Conservation (phyloP, 2,888 invertebrate genomes). For the Allacma fusca region DNA sequence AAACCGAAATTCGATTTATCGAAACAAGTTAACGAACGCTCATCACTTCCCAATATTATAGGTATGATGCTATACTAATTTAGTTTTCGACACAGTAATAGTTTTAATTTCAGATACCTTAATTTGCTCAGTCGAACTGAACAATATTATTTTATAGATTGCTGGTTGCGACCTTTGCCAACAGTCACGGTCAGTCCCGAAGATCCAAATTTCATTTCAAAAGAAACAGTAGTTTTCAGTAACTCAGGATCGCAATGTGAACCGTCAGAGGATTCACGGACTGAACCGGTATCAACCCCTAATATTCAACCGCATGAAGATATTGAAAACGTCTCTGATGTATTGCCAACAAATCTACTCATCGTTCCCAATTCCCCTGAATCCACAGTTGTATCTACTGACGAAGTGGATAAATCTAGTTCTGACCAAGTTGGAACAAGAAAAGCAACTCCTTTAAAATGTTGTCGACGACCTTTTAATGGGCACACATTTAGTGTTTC, state of each 20-base stretch:
- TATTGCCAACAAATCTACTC: not conserved
- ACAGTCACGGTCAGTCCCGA: slow-evolving; percentile 39
- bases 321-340: not conserved
- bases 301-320: not conserved
- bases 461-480: slow-evolving; percentile 84
- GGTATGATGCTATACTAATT: slow-evolving; percentile 10
- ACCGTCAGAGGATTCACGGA: not conserved
- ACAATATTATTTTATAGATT: slow-evolving; percentile 28
- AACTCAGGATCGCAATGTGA: not conserved
- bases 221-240: slow-evolving; percentile 41
- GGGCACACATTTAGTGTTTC: slow-evolving; percentile 89
- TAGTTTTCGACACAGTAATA: too few relatives aligned
- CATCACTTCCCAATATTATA: slow-evolving; percentile 39
- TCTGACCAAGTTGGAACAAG: slow-evolving; percentile 25
- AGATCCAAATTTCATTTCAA: slow-evolving; percentile 40
- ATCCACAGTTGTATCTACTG: not conserved
- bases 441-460: slow-evolving; percentile 66
- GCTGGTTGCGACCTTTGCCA: slow-evolving; percentile 33
- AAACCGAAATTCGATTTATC: slow-evolving; percentile 31
- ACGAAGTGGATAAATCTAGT: slow-evolving; percentile 9
- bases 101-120: too few relatives aligned
- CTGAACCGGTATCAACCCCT: not conserved
- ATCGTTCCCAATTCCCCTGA: slow-evolving; percentile 28
- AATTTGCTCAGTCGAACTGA: too few relatives aligned
- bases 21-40: slow-evolving; percentile 26